Base-by-base conservation (phyloP, 1,140 invertebrate genomes). In the Papilio machaon region DNA sequence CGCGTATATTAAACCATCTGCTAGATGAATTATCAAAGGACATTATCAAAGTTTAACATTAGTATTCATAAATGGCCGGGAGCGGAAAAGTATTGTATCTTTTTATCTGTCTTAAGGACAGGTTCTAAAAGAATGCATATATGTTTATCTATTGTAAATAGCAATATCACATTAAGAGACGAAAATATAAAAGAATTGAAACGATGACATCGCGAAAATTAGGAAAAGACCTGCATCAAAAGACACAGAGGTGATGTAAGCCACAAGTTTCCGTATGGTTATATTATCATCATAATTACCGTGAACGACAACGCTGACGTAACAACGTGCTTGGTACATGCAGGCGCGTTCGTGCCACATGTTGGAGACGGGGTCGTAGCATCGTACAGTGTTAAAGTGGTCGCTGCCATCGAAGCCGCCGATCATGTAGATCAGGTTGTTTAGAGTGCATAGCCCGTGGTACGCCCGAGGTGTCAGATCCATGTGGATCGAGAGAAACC, bases 321-420 rank as follows among this genome's bases (percentile, higher is more conserved):
- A 97, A 91, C 97, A 97, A 58, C 97, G 91, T 0, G 96, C 95
- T 82, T 96, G 96, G 87, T 97, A 96, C 97, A 97, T 97, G 91
- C 96, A 97, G 1, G 97, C 96, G 70, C 95, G 93, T 82, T 97
- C 96, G 11, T 92, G 93, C 97, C 97, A 97, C 2, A 92, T 91
- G 81, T 96, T 96, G 0, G 90, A 95, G 0, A 95, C 91, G 0
- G 97, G 96, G 89, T 97, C 95, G 86, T 96, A 97, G 83, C 96
- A 96, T 17, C 96, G 94, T 13, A 97, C 95, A 0, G 96, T 96
- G 83, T 97, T 97, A 87, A 97, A 97, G 85, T 97, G 96, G 74
- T 97, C 96, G 77, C 96, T 96, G 5, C 97, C 97, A 85, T 97
- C 96, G 84, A 97, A 97, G 2, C 97, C 97, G 0, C 97, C 97